Conservation (phyloP, 2,797 vertebrate species). For the Diplodus sargus region DNA sequence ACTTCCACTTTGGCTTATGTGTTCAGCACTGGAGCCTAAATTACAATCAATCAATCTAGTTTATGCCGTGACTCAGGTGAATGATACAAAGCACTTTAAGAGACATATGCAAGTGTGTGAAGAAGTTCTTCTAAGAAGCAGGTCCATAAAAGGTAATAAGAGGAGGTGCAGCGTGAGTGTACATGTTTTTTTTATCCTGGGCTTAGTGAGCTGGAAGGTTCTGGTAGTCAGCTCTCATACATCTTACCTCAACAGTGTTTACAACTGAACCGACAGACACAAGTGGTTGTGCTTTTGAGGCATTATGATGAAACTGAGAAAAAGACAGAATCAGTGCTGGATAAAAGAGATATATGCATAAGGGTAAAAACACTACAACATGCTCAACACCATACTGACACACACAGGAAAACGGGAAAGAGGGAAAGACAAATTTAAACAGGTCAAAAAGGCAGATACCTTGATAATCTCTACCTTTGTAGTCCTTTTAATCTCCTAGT, state of each 20-base stretch:
- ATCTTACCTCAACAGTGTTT: constrained; percentile 48
- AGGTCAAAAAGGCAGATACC: not conserved
- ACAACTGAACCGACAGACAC: constrained; percentile 37
- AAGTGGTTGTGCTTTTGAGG: constrained; percentile 29
- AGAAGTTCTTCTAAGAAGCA: constrained; percentile 27
- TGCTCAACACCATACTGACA: not conserved
- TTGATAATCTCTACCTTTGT: not conserved
- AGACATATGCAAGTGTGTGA: constrained; percentile 15
- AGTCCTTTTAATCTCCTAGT: not conserved
- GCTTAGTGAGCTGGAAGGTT: constrained; percentile 43
- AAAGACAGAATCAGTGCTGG: not conserved
- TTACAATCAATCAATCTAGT: constrained; percentile 18
- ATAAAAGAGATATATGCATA: not conserved
- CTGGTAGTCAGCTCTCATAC: constrained; percentile 40
- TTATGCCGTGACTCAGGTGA: constrained; percentile 12
- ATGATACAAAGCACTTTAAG: constrained; percentile 29
- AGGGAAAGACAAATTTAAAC: not conserved
- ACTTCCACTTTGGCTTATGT: not conserved
- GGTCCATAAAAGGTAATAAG: constrained; percentile 62
- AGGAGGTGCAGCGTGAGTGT: constrained; percentile 25
- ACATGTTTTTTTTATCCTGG: constrained; percentile 24
- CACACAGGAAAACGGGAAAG: not conserved
- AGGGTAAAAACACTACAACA: not conserved
- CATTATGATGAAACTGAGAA: constrained; percentile 2
- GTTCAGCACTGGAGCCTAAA: not conserved